phyloP scores from a whole-genome alignment of 2,888 invertebrate genomes.

The Philereme transversata region DNA sequence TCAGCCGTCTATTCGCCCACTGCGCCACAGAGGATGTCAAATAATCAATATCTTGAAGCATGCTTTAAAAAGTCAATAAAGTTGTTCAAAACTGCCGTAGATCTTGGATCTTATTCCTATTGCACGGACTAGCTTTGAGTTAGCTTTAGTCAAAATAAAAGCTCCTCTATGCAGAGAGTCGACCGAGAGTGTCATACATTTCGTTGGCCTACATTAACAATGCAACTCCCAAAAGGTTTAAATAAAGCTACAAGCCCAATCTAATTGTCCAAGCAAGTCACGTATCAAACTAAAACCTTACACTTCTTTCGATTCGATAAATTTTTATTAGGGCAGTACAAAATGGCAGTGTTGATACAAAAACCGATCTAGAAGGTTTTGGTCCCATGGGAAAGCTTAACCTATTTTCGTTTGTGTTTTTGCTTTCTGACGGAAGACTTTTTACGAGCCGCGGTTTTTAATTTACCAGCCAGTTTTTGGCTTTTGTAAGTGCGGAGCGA shows the following conservation, averaged over 20 bases:
- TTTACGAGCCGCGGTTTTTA: conserved; percentile 63
- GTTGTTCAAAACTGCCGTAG: no score
- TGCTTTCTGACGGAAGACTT: conserved; percentile 58
- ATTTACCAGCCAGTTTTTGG: conserved; percentile 50
- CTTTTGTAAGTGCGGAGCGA: not conserved
- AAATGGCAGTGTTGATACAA: conserved; percentile 56
- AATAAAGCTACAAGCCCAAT: conserved; percentile 13
- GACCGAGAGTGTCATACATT: no score
- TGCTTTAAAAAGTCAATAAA: no score
- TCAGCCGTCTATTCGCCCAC: no score
- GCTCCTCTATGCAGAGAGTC: no score
- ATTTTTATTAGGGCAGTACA: conserved; percentile 55
- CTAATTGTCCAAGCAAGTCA: conserved; percentile 39
- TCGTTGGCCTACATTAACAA: no score
- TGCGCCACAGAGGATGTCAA: no score
- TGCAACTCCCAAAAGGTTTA: not conserved
- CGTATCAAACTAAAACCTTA: conserved; percentile 43
- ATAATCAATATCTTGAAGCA: no score
- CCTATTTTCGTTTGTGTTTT: conserved; percentile 71
- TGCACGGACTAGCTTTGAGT: no score
- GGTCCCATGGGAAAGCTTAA: conserved; percentile 66
- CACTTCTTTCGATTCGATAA: conserved; percentile 49
- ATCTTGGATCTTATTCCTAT: no score
- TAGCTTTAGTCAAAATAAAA: no score
- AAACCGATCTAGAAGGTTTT: conserved; percentile 52